Base-by-base conservation (phyloP, 2,113 vertebrate genomes). In the Grammomys surdaster region DNA sequence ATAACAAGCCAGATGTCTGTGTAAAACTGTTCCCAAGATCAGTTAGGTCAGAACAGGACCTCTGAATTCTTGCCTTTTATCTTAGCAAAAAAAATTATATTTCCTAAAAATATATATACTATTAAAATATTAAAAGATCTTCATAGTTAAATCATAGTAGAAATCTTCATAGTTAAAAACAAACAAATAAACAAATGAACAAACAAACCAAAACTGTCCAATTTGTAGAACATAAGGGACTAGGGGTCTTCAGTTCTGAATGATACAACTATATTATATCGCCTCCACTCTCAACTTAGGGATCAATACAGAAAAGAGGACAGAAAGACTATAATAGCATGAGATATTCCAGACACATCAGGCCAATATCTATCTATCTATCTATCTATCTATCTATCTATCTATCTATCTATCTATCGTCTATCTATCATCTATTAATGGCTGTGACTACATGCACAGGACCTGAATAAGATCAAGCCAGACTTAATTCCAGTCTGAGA, bases 81-180 rank as follows among this genome's bases (percentile, higher is more conserved):
- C 9, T 28, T 36, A 28, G 56, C 4, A 16, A 40, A 13, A 13
- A 16, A 40, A 13, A 80, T n/a, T 9, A 40, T 22, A 8, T 40
- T 73, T 73, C 3, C 22, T 46, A 36, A 13, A 20, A 17, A 16
- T 9, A 31, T 5, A 97, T 69, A 97, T 77, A 98, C 85, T 90
- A 95, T 97, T 87, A 94, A 85, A 65, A 97, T 95, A n/a, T 51
- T 54, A 98, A 97, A 95, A 60, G 89, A 80, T 97, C 56, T 98
- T 92, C 65, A 97, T 92, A 97, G 91, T 94, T 97, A 67, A 94
- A 88, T 40, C 40, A 40, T 40, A 40, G 40, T 40, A 48, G 46
- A 48, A 96, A 96, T 96, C 56, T 98, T 92, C 65, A 97, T 92
- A 97, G 91, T 94, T 97, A 67, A 94, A 88, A 89, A 80, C 63